Evolutionary conservation across 2,888 invertebrate species (phyloP).

Genomic region (Listrodromus nycthemerus): DNA sequence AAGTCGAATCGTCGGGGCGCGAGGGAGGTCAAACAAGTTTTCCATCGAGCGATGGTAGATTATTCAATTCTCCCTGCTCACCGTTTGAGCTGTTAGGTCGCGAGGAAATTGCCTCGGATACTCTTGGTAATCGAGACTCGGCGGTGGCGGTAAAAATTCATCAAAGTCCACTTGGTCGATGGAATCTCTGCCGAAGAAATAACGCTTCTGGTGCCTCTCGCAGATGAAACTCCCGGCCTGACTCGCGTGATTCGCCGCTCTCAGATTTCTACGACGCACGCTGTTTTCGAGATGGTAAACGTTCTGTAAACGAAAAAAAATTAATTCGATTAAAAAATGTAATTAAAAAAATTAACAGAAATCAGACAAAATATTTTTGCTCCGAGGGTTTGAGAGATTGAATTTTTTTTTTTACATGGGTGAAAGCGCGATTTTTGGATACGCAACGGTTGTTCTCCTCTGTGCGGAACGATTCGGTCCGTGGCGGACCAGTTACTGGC

Average conservation of each 20-base stretch:
- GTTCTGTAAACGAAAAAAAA: slow-evolving; percentile 69
- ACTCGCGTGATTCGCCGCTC: slow-evolving; percentile 71
- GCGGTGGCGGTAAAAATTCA: slow-evolving; percentile 89
- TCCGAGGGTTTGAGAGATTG: background rate
- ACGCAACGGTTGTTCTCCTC: slow-evolving; percentile 18
- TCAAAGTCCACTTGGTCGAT: slow-evolving; percentile 87
- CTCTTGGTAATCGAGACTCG: slow-evolving; percentile 86
- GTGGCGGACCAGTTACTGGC: slow-evolving; percentile 47
- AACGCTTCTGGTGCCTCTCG: slow-evolving; percentile 86
- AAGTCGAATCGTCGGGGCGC: background rate
- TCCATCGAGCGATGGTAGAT: background rate
- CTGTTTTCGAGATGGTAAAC: slow-evolving; percentile 80
- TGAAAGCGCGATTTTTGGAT: background rate
- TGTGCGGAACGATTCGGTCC: slow-evolving; percentile 16
- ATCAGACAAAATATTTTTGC: background rate
- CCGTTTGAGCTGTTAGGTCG: slow-evolving; percentile 89
- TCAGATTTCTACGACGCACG: slow-evolving; percentile 72
- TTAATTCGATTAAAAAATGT: slow-evolving; percentile 3
- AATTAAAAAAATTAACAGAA: slow-evolving; percentile 6
- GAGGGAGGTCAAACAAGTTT: background rate
- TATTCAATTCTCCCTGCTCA: slow-evolving; percentile 75
- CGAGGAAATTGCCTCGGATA: slow-evolving; percentile 85
- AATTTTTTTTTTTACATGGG: too few species aligned
- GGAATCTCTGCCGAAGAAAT: slow-evolving; percentile 88
- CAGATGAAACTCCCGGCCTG: slow-evolving; percentile 79